phyloP scores from a whole-genome alignment of 2,888 invertebrate genomes.

The Drosophila mimica region DNA sequence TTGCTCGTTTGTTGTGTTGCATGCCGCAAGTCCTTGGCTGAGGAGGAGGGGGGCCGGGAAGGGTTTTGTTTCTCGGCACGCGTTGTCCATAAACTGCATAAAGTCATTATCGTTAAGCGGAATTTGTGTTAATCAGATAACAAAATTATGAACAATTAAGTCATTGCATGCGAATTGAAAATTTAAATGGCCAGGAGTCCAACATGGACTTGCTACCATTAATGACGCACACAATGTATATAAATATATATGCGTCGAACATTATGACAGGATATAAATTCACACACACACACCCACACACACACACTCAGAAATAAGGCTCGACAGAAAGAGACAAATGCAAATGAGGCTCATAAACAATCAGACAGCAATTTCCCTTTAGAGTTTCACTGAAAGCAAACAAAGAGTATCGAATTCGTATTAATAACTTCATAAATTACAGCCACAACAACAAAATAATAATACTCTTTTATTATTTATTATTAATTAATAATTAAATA shows the following conservation, averaged over 20 bases:
- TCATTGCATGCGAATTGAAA: conserved; percentile 82
- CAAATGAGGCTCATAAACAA: conserved; percentile 56
- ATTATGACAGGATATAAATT: conserved; percentile 22
- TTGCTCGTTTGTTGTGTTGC: conserved; percentile 29
- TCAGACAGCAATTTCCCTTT: conserved; percentile 1
- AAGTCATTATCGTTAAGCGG: conserved; percentile 80
- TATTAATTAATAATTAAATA: not conserved
- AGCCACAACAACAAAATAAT: not conserved
- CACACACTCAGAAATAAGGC: not conserved
- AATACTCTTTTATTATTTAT: not conserved
- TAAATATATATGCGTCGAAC: conserved; percentile 10
- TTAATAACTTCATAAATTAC: not conserved
- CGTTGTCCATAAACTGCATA: conserved; percentile 77
- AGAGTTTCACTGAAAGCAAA: not conserved
- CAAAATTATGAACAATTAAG: conserved; percentile 80
- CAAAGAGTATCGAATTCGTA: not conserved
- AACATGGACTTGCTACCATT: conserved; percentile 41
- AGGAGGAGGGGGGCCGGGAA: not conserved
- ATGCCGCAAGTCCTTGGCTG: conserved; percentile 21
- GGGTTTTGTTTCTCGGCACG: conserved; percentile 49
- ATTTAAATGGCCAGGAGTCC: conserved; percentile 57
- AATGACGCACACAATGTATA: conserved; percentile 37
- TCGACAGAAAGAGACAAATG: conserved; percentile 35
- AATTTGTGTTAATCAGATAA: conserved; percentile 81
- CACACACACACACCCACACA: not conserved